Evolutionary conservation across 2,888 invertebrate species (phyloP), one percentile per base, ranked within the genome.

Genomic region (Drosophila picticornis): DNA sequence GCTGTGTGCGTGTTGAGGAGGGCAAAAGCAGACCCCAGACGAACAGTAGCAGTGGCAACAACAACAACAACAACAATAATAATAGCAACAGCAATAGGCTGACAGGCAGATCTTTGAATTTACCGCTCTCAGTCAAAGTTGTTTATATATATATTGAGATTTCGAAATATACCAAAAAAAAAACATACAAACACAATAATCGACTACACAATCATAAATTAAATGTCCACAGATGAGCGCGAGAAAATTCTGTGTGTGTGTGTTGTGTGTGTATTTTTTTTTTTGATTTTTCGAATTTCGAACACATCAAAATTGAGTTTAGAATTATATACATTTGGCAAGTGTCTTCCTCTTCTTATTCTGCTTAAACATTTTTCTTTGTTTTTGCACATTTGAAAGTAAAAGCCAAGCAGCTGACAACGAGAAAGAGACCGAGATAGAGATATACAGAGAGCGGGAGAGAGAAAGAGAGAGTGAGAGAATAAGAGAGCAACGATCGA

Each of bases 131-230:
- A 62, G 71, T 78, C 81, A 75, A 72, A 77, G 56, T 40, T 77
- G 67, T 80, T 77, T 53, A 67, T 80, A 64, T 32, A 16, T 25
- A 36, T 43, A 53, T 62, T 66, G 56, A 77, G 67, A 85, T 88
- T 85, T 85, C 85, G 85, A 85, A 85, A 85, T 83, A 77, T 84
- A 81, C 80, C 81, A 71, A 73, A 66, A 65, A 71, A 73, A 66
- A 65, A 74, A 61, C 52, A 40, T 29, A 43, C 50, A 51, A 38
- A 58, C 57, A 46, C 38, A 51, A 34, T 43, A 60, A 55, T 51
- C 40, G 29, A 46, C 52, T 43, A 64, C 25, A 60, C 65, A 67
- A 48, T 72, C 68, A 84, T 84, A 87, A 87, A 80, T 87, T 75
- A 64, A 67, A 71, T 71, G 70, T 61, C 53, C 56, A 62, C 40